These are phyloP conservation scores for Microplitis manilae DNA, from an alignment of 2,888 invertebrate genomes.

Conservation along the genomic window DNA sequence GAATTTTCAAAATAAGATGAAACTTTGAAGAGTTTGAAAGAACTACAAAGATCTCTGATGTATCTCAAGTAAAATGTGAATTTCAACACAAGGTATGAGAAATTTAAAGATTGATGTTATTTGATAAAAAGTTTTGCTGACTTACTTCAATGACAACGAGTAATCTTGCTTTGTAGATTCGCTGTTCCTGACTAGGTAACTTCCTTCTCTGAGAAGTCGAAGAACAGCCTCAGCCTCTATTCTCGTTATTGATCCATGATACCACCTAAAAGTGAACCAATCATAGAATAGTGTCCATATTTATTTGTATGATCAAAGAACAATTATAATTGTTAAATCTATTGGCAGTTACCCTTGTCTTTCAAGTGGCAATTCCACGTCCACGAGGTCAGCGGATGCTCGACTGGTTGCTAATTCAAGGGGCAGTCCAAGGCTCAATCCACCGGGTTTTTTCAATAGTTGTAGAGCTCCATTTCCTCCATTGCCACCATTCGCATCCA, in stretches of 20 bases:
- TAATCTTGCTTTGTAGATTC: constrained; percentile 95
- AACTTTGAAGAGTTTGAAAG: background rate
- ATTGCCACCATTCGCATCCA: constrained; percentile 74
- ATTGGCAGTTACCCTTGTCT: constrained; percentile 81
- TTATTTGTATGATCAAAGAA: background rate
- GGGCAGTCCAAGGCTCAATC: constrained; percentile 71
- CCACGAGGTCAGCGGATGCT: constrained; percentile 83
- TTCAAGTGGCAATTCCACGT: constrained; percentile 86
- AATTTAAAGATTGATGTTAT: background rate
- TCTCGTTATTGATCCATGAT: constrained; percentile 93
- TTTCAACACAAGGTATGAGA: background rate
- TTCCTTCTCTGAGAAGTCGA: constrained; percentile 88
- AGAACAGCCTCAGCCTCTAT: constrained; percentile 93
- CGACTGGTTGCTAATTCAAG: constrained; percentile 73
- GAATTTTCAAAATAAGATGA: background rate
- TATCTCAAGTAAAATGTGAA: constrained; percentile 16
- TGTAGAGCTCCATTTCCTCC: constrained; percentile 59
- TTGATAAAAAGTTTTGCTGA: constrained; percentile 55
- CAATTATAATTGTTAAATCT: background rate
- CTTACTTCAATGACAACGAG: constrained; percentile 95
- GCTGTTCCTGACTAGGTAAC: constrained; percentile 94
- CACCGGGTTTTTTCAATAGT: constrained; percentile 69
- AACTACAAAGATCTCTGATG: background rate
- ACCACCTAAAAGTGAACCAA: constrained; percentile 78
- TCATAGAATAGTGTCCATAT: background rate